phyloP scores from a whole-genome alignment of 2,797 vertebrate genomes.

The Melanotaenia pygmaea region DNA sequence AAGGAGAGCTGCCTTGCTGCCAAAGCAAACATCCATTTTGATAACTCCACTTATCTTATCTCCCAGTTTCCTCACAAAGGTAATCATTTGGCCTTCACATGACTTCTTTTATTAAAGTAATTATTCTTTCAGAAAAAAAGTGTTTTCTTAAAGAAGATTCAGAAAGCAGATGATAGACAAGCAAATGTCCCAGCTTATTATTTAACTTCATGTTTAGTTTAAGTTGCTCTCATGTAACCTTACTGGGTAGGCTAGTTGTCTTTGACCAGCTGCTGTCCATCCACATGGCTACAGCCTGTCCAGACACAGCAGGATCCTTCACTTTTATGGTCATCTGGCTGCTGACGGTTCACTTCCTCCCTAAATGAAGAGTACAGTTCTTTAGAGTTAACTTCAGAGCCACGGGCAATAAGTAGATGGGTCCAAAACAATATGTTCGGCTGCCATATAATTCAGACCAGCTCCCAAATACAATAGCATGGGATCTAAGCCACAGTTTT shows the following conservation, averaged over 20 bases:
- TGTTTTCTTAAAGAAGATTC: not conserved
- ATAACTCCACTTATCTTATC: conserved; percentile 14
- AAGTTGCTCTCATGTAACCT: conserved; percentile 15
- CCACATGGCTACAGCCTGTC: conserved; percentile 29
- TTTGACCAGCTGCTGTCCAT: conserved; percentile 54
- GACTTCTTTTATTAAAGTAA: conserved; percentile 46
- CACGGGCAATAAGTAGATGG: conserved; percentile 29
- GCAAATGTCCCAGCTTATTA: not conserved
- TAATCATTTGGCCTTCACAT: not conserved
- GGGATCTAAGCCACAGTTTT: conserved; percentile 44
- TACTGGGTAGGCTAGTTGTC: conserved; percentile 47
- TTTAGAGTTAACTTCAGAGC: conserved; percentile 36
- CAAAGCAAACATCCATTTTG: conserved; percentile 8
- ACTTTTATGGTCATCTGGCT: conserved; percentile 68
- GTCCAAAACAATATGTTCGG: conserved; percentile 25
- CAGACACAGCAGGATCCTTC: conserved; percentile 58
- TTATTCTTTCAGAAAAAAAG: conserved; percentile 20
- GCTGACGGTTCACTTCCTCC: conserved; percentile 65
- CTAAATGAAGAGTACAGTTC: conserved; percentile 50
- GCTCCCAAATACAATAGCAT: conserved; percentile 40
- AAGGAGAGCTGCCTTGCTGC: not conserved
- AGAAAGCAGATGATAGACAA: not conserved
- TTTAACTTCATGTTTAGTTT: conserved; percentile 27
- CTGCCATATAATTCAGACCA: conserved; percentile 30
- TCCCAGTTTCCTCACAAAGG: conserved; percentile 12